Evolutionary conservation across 2,888 invertebrate species (phyloP).

Genomic region (Piscicola geometra): DNA sequence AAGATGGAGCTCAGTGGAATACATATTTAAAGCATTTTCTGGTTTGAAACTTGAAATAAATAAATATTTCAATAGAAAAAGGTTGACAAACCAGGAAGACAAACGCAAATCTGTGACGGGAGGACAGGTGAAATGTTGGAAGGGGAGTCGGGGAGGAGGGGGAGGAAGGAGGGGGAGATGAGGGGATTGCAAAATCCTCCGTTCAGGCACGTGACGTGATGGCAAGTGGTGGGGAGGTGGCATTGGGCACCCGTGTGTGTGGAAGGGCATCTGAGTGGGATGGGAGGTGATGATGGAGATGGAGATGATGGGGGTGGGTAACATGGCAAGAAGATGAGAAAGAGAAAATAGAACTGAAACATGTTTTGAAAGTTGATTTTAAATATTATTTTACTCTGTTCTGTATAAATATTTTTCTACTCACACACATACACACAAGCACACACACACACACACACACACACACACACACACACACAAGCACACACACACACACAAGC

Average conservation of each 20-base stretch:
- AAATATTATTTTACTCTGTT: no score
- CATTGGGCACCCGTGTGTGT: background rate
- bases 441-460: slow-evolving; percentile 14
- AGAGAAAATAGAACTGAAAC: background rate
- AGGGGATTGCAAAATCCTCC: background rate
- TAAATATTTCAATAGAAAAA: no score
- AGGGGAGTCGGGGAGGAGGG: no score
- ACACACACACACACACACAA: slow-evolving; percentile 16
- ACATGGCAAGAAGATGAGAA: background rate
- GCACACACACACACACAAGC: slow-evolving; percentile 16
- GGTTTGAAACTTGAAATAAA: no score
- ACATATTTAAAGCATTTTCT: no score
- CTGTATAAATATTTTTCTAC: no score
- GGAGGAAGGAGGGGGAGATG: background rate
- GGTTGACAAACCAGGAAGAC: no score
- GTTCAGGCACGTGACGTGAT: background rate
- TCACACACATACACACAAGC: background rate
- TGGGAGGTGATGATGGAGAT: background rate
- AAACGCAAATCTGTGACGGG: no score
- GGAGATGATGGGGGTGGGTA: background rate
- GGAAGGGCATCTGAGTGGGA: background rate
- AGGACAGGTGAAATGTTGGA: no score
- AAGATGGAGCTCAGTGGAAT: no score
- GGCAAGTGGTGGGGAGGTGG: background rate
- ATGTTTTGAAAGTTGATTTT: no score